A percentile compares a stretch with the other conserved stretches of the same genome.
Conservation (phyloP, 1,140 invertebrate genomes). For the Lineus longissimus region DNA sequence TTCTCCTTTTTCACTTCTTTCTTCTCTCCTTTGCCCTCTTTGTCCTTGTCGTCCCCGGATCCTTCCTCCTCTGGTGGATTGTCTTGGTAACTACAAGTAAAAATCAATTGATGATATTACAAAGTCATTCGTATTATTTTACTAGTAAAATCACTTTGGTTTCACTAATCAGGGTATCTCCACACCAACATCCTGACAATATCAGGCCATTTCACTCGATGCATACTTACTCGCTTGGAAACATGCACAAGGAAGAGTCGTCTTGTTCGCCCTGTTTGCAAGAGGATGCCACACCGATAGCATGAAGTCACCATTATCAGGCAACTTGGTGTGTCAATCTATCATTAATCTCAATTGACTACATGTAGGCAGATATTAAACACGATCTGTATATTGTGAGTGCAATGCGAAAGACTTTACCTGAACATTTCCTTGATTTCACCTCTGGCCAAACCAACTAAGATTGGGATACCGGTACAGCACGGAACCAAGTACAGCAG, state of each 20-base stretch:
- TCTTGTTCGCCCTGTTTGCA: too few relatives aligned
- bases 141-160: neutral
- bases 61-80: constrained; percentile 27
- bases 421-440: constrained; percentile 86
- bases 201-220: too few relatives aligned
- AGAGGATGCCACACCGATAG: too few relatives aligned
- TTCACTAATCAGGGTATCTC: too few relatives aligned
- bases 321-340: constrained; percentile 7
- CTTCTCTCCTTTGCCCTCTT: constrained; percentile 4
- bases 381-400: neutral
- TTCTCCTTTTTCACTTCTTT: neutral
- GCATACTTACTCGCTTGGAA: too few relatives aligned
- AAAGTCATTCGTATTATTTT: neutral
- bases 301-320: too few relatives aligned
- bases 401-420: constrained; percentile 62
- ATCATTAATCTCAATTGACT: constrained; percentile 20
- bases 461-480: constrained; percentile 83
- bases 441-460: constrained; percentile 82
- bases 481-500: constrained; percentile 95
- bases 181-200: too few relatives aligned
- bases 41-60: constrained; percentile 21
- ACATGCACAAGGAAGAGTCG: too few relatives aligned
- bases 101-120: constrained; percentile 6
- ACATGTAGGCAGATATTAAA: too few relatives aligned
- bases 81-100: constrained; percentile 38